A percentile compares a stretch with the other conserved stretches of the same genome.
Evolutionary conservation across 2,888 invertebrate species (phyloP).

Genomic region (Dryocosmus kuriphilus): DNA sequence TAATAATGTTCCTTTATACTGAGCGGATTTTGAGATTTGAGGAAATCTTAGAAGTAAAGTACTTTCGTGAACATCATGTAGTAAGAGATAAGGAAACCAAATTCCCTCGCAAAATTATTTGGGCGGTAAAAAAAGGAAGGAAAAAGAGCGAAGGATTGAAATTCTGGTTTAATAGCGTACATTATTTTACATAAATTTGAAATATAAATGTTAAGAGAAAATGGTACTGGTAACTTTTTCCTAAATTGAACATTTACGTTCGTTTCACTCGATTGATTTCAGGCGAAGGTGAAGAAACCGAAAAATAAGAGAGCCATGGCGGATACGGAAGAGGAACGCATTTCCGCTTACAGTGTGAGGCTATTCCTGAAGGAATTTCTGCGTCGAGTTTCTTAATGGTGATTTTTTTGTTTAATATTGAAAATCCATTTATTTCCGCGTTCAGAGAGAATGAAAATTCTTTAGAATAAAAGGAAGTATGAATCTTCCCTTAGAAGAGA

Average conservation of each 20-base stretch:
- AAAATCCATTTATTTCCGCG: not conserved
- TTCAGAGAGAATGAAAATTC: slow-evolving; percentile 21
- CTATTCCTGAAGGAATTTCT: slow-evolving; percentile 96
- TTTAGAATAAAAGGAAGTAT: not conserved
- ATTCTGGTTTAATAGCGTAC: not conserved
- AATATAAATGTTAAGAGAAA: not conserved
- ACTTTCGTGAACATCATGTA: not conserved
- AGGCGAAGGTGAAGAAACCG: slow-evolving; percentile 83
- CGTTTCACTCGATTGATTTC: slow-evolving; percentile 43
- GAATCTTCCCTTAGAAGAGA: not conserved
- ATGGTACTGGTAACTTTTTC: not conserved
- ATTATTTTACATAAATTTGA: not conserved
- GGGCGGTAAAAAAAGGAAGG: too few relatives aligned
- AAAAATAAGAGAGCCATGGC: slow-evolving; percentile 88
- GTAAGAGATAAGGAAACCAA: too few relatives aligned
- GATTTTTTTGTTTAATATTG: slow-evolving; percentile 10
- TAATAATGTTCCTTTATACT: not conserved
- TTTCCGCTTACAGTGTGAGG: slow-evolving; percentile 93
- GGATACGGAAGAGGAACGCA: slow-evolving; percentile 82
- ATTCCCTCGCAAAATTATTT: too few relatives aligned
- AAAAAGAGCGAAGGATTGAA: too few relatives aligned
- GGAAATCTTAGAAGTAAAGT: not conserved
- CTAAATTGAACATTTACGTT: not conserved
- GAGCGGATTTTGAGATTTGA: not conserved
- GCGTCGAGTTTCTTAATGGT: slow-evolving; percentile 93